Conservation (phyloP, 2,888 invertebrate species). For the Ichneumoninae sp. region DNA sequence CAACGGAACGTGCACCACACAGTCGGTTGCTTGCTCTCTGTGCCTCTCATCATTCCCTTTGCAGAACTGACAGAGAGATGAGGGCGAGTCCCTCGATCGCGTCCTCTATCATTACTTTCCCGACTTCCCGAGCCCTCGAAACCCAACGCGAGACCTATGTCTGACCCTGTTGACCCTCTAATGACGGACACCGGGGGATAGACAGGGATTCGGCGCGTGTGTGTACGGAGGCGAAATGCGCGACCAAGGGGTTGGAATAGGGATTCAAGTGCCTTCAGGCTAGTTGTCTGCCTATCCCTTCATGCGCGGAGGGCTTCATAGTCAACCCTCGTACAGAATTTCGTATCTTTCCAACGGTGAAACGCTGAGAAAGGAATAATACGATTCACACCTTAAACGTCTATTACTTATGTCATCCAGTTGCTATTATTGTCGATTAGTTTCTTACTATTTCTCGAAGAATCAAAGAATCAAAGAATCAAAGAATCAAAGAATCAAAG, state of each 20-base stretch:
- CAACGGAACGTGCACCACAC: constrained; percentile 39
- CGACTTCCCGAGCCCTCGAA: constrained; percentile 48
- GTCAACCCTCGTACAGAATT: constrained; percentile 6
- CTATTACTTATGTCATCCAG: constrained; percentile 1
- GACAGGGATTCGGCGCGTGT: constrained; percentile 42
- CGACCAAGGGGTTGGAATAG: constrained; percentile 14
- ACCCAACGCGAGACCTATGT: constrained; percentile 35
- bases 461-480: no score
- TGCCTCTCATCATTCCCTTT: constrained; percentile 26
- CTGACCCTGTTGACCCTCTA: constrained; percentile 49
- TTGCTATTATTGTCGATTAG: neutral
- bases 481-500: no score
- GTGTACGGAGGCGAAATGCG: constrained; percentile 23
- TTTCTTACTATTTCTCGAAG: neutral
- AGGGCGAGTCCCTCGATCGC: constrained; percentile 22
- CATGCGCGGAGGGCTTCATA: constrained; percentile 12
- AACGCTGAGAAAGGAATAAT: constrained; percentile 14
- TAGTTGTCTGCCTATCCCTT: constrained; percentile 23
- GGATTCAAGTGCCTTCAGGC: constrained; percentile 56
- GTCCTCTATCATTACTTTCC: constrained; percentile 56
- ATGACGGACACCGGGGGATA: constrained; percentile 40
- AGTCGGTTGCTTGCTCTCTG: constrained; percentile 33
- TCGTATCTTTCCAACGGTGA: neutral
- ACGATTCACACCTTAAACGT: constrained; percentile 6
- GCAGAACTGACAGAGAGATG: neutral